Percentiles rank a stretch among this genome's conserved stretches.
These are phyloP conservation scores for Albula goreensis DNA, from an alignment of 2,113 vertebrate species.

Conservation along the genomic window DNA sequence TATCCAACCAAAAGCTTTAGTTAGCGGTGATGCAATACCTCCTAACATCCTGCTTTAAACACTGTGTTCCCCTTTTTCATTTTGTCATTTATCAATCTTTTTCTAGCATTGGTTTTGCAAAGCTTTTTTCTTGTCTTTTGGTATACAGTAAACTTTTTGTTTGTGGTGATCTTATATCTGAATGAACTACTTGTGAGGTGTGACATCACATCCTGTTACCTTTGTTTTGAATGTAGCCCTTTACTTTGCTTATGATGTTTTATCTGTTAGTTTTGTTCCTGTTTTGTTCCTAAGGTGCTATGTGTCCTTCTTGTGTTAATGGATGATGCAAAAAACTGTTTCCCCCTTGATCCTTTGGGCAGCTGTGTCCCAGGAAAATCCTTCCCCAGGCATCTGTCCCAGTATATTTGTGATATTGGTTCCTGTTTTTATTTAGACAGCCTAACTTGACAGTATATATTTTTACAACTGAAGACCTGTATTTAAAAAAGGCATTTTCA, in stretches of 20 bases:
- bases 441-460: conserved; percentile 2
- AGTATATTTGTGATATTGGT: not conserved
- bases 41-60: not conserved
- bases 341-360: not conserved
- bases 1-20: not conserved
- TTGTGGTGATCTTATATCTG: not conserved
- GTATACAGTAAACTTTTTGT: not conserved
- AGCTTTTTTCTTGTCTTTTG: not conserved
- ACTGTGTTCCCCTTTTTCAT: not conserved
- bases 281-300: not conserved
- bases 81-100: not conserved
- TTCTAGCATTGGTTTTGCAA: not conserved
- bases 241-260: not conserved
- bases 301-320: conserved; percentile 5
- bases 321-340: not conserved
- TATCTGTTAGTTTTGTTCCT: not conserved
- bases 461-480: conserved; percentile 17
- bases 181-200: not conserved
- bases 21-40: not conserved
- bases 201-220: not conserved
- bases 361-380: not conserved
- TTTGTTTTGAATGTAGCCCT: not conserved
- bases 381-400: not conserved
- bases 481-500: not conserved
- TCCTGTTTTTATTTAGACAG: conserved; percentile 7